Percentiles rank a stretch among this genome's conserved stretches.
Conservation (phyloP, 2,888 invertebrate genomes). For the Panopea generosa region DNA sequence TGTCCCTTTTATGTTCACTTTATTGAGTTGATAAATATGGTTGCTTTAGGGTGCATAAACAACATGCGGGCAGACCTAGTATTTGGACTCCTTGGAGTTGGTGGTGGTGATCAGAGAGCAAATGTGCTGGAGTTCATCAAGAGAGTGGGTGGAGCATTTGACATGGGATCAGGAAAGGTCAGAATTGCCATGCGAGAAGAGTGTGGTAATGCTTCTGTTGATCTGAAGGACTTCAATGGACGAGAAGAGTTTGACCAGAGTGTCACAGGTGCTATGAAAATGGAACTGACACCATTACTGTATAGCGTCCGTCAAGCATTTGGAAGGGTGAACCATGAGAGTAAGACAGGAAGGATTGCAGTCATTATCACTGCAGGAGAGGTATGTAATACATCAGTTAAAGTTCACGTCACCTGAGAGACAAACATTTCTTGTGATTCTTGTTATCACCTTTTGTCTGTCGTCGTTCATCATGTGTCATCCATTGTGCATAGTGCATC, state of each 20-base stretch:
- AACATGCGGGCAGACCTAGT: constrained; percentile 35
- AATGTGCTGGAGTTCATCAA: constrained; percentile 34
- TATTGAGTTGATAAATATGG: no score
- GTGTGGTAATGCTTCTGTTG: constrained; percentile 12
- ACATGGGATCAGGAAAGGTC: constrained; percentile 33
- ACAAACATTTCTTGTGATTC: no score
- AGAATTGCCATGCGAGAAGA: constrained; percentile 28
- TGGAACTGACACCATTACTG: background rate
- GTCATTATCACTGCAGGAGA: constrained; percentile 29
- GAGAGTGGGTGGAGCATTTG: constrained; percentile 32
- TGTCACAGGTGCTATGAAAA: no score
- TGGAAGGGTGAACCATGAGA: background rate
- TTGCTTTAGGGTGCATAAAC: constrained; percentile 40
- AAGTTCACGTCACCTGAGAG: no score
- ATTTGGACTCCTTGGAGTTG: constrained; percentile 46
- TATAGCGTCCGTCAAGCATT: constrained; percentile 11
- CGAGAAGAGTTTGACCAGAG: background rate
- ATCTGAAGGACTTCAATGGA: background rate
- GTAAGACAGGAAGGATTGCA: constrained; percentile 2
- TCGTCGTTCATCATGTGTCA: no score
- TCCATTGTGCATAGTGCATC: no score
- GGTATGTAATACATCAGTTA: no score
- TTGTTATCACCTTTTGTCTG: no score
- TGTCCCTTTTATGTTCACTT: no score
- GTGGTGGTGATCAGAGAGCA: constrained; percentile 30